Evolutionary conservation across 2,888 invertebrate species (phyloP).

Genomic region (Drosophila greeni): DNA sequence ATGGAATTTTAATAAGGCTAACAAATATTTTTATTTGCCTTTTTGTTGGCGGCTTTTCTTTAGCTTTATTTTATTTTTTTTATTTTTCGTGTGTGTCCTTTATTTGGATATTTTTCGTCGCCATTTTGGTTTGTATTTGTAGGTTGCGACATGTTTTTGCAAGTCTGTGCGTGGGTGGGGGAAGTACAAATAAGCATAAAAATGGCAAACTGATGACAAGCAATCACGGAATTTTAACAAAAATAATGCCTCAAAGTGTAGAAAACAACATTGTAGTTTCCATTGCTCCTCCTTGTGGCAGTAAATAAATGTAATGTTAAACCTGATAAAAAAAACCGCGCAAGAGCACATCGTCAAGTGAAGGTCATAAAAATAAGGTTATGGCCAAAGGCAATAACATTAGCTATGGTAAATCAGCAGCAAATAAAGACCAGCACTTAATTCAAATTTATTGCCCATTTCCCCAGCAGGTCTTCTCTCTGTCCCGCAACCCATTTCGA

Average conservation of each 20-base stretch:
- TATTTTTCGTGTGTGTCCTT: constrained; percentile 1
- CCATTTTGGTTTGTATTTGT: constrained; percentile 43
- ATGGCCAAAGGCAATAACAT: constrained; percentile 34
- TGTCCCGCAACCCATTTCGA: constrained; percentile 9
- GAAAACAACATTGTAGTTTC: constrained; percentile 11
- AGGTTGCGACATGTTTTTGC: not conserved
- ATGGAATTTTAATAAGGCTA: constrained; percentile 70
- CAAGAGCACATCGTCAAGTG: constrained; percentile 20
- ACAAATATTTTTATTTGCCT: constrained; percentile 36
- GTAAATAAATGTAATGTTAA: constrained; percentile 13
- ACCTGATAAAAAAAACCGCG: constrained; percentile 11
- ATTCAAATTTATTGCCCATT: constrained; percentile 61
- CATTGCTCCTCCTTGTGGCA: not conserved
- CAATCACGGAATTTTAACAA: constrained; percentile 24
- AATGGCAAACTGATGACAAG: constrained; percentile 27
- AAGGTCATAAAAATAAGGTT: constrained; percentile 34
- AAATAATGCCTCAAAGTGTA: not conserved
- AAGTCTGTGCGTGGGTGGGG: not conserved
- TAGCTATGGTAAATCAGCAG: constrained; percentile 33
- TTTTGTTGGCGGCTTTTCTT: constrained; percentile 16
- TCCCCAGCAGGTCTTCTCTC: not conserved
- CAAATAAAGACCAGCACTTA: constrained; percentile 54
- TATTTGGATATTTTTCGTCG: constrained; percentile 27
- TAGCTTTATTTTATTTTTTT: not conserved
- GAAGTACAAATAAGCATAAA: constrained; percentile 25